A percentile compares a stretch with the other conserved stretches of the same genome.
These are phyloP conservation scores for Elephantulus edwardii DNA, from an alignment of 2,113 vertebrate genomes.

Conservation along the genomic window DNA sequence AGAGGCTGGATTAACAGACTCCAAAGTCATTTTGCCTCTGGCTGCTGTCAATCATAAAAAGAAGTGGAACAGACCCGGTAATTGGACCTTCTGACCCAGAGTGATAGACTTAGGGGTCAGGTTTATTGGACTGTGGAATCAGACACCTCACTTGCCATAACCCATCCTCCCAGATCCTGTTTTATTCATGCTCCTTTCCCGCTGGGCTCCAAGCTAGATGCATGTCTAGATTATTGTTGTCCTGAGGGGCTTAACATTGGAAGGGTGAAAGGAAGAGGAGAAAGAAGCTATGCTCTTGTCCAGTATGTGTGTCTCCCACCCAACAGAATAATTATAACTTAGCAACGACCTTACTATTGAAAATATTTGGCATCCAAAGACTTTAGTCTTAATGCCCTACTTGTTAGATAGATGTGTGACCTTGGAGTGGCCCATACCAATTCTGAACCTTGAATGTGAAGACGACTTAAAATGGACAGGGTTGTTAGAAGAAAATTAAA, in stretches of 20 bases:
- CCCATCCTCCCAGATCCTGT: slow-evolving; percentile 62
- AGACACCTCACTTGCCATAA: slow-evolving; percentile 16
- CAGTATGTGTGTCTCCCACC: slow-evolving; percentile 26
- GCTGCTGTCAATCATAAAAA: slow-evolving; percentile 78
- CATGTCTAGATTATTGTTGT: slow-evolving; percentile 56
- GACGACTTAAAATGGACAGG: background rate
- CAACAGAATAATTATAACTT: background rate
- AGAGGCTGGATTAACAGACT: slow-evolving; percentile 70
- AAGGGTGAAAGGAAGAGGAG: slow-evolving; percentile 32
- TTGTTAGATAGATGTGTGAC: background rate
- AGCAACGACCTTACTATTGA: background rate
- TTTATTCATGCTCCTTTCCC: slow-evolving; percentile 72
- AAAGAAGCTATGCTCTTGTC: background rate
- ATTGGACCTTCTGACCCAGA: slow-evolving; percentile 76
- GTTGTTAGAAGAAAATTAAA: slow-evolving; percentile 24
- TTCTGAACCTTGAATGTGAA: background rate
- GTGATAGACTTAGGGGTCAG: slow-evolving; percentile 62
- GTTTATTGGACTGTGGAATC: slow-evolving; percentile 67
- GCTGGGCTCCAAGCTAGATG: slow-evolving; percentile 32
- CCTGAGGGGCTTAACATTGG: slow-evolving; percentile 32
- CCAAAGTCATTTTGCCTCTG: slow-evolving; percentile 74
- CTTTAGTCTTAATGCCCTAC: background rate
- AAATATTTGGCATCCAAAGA: background rate
- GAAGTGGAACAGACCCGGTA: slow-evolving; percentile 67
- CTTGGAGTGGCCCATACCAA: background rate